Evolutionary conservation across 2,797 vertebrate genomes (phyloP), one percentile per base, ranked within the genome.

Genomic region (Phaenicophaeus curvirostris): DNA sequence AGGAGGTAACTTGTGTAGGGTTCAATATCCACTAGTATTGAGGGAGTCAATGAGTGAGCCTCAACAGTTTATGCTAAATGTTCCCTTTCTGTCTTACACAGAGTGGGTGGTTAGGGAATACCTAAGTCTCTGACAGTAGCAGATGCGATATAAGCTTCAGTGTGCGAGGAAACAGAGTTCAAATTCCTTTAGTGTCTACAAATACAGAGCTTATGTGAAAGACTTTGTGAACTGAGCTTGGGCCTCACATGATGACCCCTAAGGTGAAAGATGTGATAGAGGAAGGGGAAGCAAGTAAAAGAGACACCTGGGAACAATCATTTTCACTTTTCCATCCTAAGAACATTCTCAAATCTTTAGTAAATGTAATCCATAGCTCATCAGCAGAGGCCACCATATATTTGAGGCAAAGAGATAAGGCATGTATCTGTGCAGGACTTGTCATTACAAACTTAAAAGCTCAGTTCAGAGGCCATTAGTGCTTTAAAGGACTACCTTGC

Each of bases 361-460:
- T 55, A 76, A 69, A 66, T 15, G 14, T 84, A 62, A 78, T 51
- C 33, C 8, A 15, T 23, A 21, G 24, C 46, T 89, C 54, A 59
- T 37, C 63, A 80, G 21, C 28, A 73, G 76, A 91, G 87, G 23
- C 53, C 48, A 18, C 13, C 7, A 30, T 42, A 50, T 57, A 13
- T 51, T 62, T 80, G 58, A 75, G 33, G 50, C 19, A 59, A 81
- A 44, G 28, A 61, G 10, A n/a, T 48, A 35, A 76, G 51, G 55
- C 15, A 18, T 4, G 4, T 28, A 30, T n/a, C 59, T 90, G 48
- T 80, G 57, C 76, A 81, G 78, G 67, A 95, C 44, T 44, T 94
- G 54, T 73, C 92, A 69, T 81, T 83, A 55, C n/a, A 62, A 75
- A 55, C 62, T 67, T 76, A 55, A 81, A 78, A 88, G 23, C 30